Conservation (phyloP, 2,797 vertebrate genomes). For the Sebastes itinus region DNA sequence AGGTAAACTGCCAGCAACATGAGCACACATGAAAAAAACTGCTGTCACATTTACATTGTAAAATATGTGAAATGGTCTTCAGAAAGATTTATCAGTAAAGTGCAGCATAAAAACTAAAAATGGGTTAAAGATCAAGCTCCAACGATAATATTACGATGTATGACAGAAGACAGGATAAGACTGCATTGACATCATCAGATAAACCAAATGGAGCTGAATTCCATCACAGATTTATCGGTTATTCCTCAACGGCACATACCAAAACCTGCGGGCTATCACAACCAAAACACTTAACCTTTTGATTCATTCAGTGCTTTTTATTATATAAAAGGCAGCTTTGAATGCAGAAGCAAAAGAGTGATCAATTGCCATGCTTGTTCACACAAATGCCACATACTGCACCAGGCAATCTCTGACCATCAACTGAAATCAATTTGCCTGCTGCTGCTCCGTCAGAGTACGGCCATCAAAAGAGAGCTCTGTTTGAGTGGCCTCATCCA, state of each 20-base stretch:
- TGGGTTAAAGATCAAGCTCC: not conserved
- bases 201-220: slow-evolving; percentile 9
- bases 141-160: not conserved
- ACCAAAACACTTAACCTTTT: slow-evolving; percentile 61
- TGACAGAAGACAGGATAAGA: not conserved
- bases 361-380: slow-evolving; percentile 65
- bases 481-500: slow-evolving; percentile 70
- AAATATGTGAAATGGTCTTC: not conserved
- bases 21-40: not conserved
- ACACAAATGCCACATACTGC: slow-evolving; percentile 65
- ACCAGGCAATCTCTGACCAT: slow-evolving; percentile 61
- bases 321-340: slow-evolving; percentile 56
- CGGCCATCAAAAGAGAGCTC: slow-evolving; percentile 68
- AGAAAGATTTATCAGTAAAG: not conserved
- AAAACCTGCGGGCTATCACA: slow-evolving; percentile 47
- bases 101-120: not conserved
- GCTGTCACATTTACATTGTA: not conserved
- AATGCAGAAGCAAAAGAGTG: slow-evolving; percentile 45
- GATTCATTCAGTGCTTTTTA: slow-evolving; percentile 24
- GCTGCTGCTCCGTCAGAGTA: slow-evolving; percentile 48
- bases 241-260: slow-evolving; percentile 11
- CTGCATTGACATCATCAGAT: slow-evolving; percentile 33
- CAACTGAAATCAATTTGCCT: slow-evolving; percentile 71
- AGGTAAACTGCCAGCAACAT: not conserved
- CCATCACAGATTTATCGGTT: slow-evolving; percentile 19